Percentiles rank a stretch among this genome's conserved stretches.
Evolutionary conservation across 2,888 invertebrate species (phyloP).

Genomic region (Synergus gifuensis): DNA sequence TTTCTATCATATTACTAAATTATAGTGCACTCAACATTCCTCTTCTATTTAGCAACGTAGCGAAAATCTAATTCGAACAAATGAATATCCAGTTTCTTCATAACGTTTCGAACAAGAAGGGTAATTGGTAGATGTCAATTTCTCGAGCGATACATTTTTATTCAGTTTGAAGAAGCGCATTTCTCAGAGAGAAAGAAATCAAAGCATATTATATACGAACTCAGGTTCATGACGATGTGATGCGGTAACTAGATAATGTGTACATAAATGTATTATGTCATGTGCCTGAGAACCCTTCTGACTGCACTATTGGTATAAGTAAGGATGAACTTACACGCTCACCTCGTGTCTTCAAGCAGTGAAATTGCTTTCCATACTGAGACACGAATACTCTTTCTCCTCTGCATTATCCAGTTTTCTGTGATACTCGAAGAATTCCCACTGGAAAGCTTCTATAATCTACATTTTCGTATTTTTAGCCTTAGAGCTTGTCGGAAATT

Average conservation of each 20-base stretch:
- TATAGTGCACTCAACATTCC: constrained; percentile 15
- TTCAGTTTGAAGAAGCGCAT: background rate
- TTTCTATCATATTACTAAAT: constrained; percentile 38
- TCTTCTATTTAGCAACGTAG: background rate
- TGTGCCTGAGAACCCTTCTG: constrained; percentile 37
- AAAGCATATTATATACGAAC: constrained; percentile 16
- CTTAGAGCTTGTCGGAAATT: background rate
- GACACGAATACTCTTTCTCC: background rate
- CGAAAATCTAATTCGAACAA: constrained; percentile 7
- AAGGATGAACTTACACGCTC: constrained; percentile 39
- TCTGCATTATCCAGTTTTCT: constrained; percentile 30
- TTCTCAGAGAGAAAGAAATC: constrained; percentile 17
- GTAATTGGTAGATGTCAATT: constrained; percentile 38
- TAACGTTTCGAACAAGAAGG: background rate
- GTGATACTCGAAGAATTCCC: background rate
- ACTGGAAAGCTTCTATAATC: constrained; percentile 22
- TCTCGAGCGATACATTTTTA: constrained; percentile 14
- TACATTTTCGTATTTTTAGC: background rate
- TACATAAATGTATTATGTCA: constrained; percentile 41
- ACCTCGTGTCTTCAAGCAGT: constrained; percentile 33
- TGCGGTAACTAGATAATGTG: constrained; percentile 40
- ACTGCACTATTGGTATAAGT: constrained; percentile 12
- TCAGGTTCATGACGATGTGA: constrained; percentile 15
- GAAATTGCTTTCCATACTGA: constrained; percentile 38
- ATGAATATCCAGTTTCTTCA: constrained; percentile 30